These are phyloP conservation scores for Polylopha cassiicola DNA, from an alignment of 2,888 invertebrate species.

Conservation along the genomic window DNA sequence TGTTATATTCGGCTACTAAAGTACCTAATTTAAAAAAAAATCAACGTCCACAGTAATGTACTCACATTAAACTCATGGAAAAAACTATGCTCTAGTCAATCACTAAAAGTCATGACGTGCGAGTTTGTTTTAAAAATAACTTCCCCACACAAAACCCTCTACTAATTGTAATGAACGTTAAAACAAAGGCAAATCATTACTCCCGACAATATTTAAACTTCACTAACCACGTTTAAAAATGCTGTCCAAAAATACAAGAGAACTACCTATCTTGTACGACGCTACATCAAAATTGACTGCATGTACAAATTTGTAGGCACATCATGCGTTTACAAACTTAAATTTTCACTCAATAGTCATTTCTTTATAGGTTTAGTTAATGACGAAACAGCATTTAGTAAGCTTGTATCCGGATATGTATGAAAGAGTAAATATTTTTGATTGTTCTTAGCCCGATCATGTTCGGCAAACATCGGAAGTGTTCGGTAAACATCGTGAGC, in stretches of 20 bases:
- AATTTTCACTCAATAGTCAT: not conserved
- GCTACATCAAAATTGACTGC: not conserved
- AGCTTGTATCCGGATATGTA: conserved; percentile 17
- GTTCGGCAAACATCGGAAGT: conserved; percentile 22
- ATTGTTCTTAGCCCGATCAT: conserved; percentile 39
- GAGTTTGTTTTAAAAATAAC: conserved; percentile 22
- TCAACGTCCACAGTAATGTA: too few species aligned
- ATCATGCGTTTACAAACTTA: conserved; percentile 11
- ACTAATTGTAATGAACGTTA: conserved; percentile 29
- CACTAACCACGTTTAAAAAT: not conserved
- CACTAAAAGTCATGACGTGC: conserved; percentile 30
- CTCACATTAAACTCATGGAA: not conserved
- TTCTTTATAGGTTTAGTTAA: not conserved
- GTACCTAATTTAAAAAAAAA: too few species aligned
- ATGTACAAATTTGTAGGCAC: conserved; percentile 2
- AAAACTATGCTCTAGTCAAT: conserved; percentile 20
- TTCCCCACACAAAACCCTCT: conserved; percentile 20
- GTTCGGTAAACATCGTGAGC: conserved; percentile 27
- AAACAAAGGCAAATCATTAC: conserved; percentile 31
- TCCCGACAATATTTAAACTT: conserved; percentile 30
- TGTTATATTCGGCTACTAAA: too few species aligned
- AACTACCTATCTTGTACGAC: not conserved
- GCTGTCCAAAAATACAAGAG: not conserved
- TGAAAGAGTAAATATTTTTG: conserved; percentile 34
- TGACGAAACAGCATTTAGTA: not conserved